Base-by-base conservation (phyloP, 1,140 invertebrate species). In the Prorops nasuta region DNA sequence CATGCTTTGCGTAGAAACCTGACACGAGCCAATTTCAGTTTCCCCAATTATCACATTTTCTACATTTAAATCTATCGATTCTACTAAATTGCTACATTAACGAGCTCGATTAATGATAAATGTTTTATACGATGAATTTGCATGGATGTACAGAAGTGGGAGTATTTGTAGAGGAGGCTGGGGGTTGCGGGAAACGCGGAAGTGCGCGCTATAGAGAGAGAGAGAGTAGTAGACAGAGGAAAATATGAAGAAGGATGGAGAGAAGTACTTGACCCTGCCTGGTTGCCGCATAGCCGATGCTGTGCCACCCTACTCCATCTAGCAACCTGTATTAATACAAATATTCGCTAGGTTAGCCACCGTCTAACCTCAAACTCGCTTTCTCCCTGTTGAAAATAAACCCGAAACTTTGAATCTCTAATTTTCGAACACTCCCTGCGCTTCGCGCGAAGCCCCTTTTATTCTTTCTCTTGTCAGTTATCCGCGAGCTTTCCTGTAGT, bases 201-300 rank as follows among this genome's bases (percentile, higher is more conserved):
- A 45, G 42, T 10, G 22, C 7, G 15, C 19, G 49, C 24, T 10
- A 42, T 12, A 43, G 49, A 51, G 3, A 32, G 40, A 51, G 39
- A 40, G 36, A 50, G n/a, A n/a, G n/a, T n/a, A n/a, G 38, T 8
- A 21, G 34, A 67, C 44, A 60, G 44, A 35, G 36, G 41, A 50
- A 48, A 41, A 44, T 47, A 48, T 46, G 41, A 44, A 51, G 51
- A 51, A 58, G 56, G 54, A 61, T 19, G 36, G 57, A 56, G 55
- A 41, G 51, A 59, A 59, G 46, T 60, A 73, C 71, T 74, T 73
- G 71, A 73, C 69, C 71, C 71, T 74, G 65, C 59, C 54, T 64
- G 58, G 34, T 44, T 67, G 57, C 58, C 45, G 53, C 56, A 56
- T 54, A 56, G 55, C 60, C 54, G 62, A 60, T 64, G 65, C 66